A percentile compares a stretch with the other conserved stretches of the same genome.
These are phyloP conservation scores for Cordilura impudica DNA, from an alignment of 2,888 invertebrate species.

Conservation along the genomic window DNA sequence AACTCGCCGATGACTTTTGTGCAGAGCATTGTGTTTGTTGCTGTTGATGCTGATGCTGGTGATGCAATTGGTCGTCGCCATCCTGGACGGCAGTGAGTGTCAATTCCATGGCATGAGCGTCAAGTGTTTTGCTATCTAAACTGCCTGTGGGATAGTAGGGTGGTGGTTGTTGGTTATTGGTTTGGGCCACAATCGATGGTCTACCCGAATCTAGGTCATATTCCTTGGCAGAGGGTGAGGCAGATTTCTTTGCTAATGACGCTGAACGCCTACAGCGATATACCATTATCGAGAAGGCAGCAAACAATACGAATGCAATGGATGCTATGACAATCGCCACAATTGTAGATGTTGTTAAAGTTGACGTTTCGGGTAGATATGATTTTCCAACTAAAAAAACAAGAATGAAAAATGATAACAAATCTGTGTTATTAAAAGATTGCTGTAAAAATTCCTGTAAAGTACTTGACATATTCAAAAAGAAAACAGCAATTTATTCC, in stretches of 20 bases:
- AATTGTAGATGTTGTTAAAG: constrained; percentile 71
- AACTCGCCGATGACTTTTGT: constrained; percentile 58
- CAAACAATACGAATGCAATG: constrained; percentile 68
- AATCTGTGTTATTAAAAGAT: neutral
- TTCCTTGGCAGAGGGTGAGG: constrained; percentile 68
- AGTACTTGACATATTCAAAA: too few species aligned
- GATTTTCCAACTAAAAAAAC: constrained; percentile 72
- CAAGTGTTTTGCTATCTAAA: constrained; percentile 72
- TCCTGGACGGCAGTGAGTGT: constrained; percentile 71
- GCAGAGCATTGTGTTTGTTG: constrained; percentile 61
- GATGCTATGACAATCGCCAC: constrained; percentile 72
- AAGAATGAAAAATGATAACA: neutral
- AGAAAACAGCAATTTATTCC: too few species aligned
- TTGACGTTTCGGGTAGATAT: constrained; percentile 70
- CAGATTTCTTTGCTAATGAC: constrained; percentile 69
- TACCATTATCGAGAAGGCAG: constrained; percentile 68
- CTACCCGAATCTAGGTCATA: constrained; percentile 68
- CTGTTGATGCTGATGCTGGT: constrained; percentile 64
- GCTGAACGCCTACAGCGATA: constrained; percentile 72
- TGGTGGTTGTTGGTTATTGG: constrained; percentile 65
- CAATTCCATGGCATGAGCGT: constrained; percentile 71
- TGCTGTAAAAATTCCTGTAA: neutral
- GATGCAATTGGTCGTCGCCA: constrained; percentile 71
- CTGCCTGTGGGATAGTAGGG: constrained; percentile 72
- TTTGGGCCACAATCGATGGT: constrained; percentile 67